Evolutionary conservation across 2,113 vertebrate species (phyloP).

Genomic region (Willisornis vidua): DNA sequence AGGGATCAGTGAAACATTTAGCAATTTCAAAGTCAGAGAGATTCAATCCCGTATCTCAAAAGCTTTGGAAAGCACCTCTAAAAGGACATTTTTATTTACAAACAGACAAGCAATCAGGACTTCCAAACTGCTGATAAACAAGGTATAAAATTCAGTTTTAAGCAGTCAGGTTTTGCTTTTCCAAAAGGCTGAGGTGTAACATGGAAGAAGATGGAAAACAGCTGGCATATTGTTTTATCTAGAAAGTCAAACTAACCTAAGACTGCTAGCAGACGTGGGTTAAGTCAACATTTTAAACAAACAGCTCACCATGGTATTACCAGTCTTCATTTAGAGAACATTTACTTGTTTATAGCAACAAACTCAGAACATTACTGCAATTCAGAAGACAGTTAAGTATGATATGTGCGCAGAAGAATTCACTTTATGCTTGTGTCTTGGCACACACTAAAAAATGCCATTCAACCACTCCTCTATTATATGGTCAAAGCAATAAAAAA

Average conservation of each 20-base stretch:
- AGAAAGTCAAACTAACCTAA: constrained; percentile 12
- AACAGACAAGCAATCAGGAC: not conserved
- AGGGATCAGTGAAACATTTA: not conserved
- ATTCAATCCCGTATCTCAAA: not conserved
- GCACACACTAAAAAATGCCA: constrained; percentile 7
- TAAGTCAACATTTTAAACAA: constrained; percentile 40
- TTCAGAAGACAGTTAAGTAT: constrained; percentile 14
- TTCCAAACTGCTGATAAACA: not conserved
- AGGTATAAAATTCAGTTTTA: not conserved
- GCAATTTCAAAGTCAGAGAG: not conserved
- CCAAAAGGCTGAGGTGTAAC: not conserved
- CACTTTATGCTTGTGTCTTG: constrained; percentile 17
- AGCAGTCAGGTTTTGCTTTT: not conserved
- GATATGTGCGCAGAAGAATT: constrained; percentile 10
- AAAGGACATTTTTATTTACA: not conserved
- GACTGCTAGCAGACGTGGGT: not conserved
- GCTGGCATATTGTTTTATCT: not conserved
- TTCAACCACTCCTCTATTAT: not conserved
- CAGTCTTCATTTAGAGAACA: constrained; percentile 13
- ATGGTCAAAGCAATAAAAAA: not conserved
- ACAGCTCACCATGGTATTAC: constrained; percentile 18
- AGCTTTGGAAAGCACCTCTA: not conserved
- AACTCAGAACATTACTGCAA: constrained; percentile 8
- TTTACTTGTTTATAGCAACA: constrained; percentile 53
- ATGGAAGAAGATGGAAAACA: constrained; percentile 5